Conservation (phyloP, 2,888 invertebrate genomes). For the Parnassius orleans region DNA sequence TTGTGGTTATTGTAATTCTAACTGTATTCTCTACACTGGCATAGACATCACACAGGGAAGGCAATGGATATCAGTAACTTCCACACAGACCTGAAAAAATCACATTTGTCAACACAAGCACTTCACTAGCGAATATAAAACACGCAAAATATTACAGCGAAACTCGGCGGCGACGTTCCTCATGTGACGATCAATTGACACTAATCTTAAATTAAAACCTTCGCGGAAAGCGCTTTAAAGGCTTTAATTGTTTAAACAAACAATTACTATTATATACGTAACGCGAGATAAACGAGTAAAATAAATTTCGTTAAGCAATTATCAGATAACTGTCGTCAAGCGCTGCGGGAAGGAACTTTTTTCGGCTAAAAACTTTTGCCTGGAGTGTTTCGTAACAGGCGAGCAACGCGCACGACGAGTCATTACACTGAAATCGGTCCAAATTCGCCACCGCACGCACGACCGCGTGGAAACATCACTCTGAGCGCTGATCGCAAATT, state of each 20-base stretch:
- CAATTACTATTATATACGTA: conserved; percentile 44
- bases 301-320: conserved; percentile 65
- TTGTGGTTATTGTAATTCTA: conserved; percentile 75
- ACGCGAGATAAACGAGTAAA: conserved; percentile 42
- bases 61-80: conserved; percentile 69
- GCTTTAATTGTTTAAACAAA: conserved; percentile 54
- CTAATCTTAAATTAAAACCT: conserved; percentile 33
- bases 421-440: conserved; percentile 62
- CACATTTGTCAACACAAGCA: conserved; percentile 47
- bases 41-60: conserved; percentile 66
- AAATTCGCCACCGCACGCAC: conserved; percentile 53
- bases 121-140: conserved; percentile 30
- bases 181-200: conserved; percentile 2
- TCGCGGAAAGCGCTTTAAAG: conserved; percentile 43
- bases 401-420: conserved; percentile 47
- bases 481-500: conserved; percentile 54
- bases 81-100: conserved; percentile 68
- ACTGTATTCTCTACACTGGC: conserved; percentile 58
- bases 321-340: conserved; percentile 65
- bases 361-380: conserved; percentile 58
- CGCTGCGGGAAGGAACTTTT: conserved; percentile 51
- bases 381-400: conserved; percentile 65
- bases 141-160: conserved; percentile 22
- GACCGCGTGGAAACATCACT: conserved; percentile 47
- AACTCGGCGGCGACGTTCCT: conserved; percentile 15